These are phyloP conservation scores for Lepilemur ruficaudatus DNA, from an alignment of 2,797 vertebrate species.

Conservation along the genomic window DNA sequence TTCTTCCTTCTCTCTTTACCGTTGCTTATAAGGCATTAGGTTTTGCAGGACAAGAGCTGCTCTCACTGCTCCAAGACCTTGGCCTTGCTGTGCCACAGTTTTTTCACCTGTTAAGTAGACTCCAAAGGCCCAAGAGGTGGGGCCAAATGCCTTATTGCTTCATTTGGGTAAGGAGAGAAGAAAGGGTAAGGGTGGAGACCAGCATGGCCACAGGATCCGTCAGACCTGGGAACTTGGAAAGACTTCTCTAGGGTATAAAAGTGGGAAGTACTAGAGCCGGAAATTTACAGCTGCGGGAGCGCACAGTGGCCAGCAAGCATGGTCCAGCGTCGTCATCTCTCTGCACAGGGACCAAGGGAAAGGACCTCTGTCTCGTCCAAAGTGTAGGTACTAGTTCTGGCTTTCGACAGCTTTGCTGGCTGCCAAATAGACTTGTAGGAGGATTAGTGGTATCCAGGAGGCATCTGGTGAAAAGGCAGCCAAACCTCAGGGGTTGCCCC, in stretches of 20 bases:
- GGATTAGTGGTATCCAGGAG: background rate
- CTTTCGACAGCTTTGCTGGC: background rate
- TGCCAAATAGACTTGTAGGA: background rate
- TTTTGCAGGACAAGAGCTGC: background rate
- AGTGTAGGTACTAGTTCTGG: background rate
- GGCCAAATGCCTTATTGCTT: background rate
- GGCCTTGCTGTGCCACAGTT: background rate
- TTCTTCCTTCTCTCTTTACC: background rate
- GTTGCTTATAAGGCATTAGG: background rate
- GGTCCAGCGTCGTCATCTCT: fast-evolving
- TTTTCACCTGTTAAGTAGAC: background rate
- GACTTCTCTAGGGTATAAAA: background rate
- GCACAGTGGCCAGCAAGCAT: background rate
- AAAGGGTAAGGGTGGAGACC: background rate
- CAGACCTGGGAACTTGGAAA: background rate
- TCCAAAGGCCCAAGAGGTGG: background rate
- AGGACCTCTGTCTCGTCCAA: background rate
- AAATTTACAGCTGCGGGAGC: background rate
- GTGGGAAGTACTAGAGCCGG: background rate
- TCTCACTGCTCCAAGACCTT: background rate
- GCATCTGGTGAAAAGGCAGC: background rate
- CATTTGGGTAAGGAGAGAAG: background rate
- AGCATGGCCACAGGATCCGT: background rate
- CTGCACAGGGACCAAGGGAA: background rate
- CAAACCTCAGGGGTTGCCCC: background rate